Base-by-base conservation (phyloP, 2,797 vertebrate genomes). In the Enteromius thamalakanensis region DNA sequence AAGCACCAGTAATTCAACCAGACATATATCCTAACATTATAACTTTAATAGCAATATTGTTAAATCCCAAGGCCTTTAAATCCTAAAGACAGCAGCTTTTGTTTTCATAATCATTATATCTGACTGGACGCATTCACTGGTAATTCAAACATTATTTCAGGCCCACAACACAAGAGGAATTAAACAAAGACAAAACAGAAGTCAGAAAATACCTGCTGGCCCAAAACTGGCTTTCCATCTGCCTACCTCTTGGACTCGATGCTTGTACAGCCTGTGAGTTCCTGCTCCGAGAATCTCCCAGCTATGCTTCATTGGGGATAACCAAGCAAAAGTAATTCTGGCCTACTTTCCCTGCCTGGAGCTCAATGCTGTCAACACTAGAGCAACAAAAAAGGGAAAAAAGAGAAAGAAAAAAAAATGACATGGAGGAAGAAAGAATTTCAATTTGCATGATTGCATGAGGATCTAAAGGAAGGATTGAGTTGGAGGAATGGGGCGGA, bases 311-410 rank as follows among this genome's bases (percentile, higher is more conserved):
- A 94, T 91, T 94, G 91, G 91, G 93, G 91, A 94, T 93, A 94
- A 94, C 93, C 91, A 92, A 93, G 93, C 92, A 94, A 93, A 92
- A 93, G 93, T 92, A 93, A 94, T 94, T 91, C 91, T 94, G 94
- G 92, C 93, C 94, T 94, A 93, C 90, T 93, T 94, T 92, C 90
- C 84, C 90, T 90, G 92, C 93, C 92, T 81, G 87, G 85, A 93
- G 94, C 92, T 37, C 80, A 89, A 85, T 84, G 87, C 86, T 87
- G 76, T 91, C 89, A 89, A 84, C 87, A 89, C 90, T 58, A 87
- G 84, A 89, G 84, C 84, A 85, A 32, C 60, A 80, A 92, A 89
- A 89, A 47, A 53, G 29, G 70, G 80, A 79, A 10, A 26, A 51
- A 65, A 40, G 62, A n/a, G 49, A 85, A 15, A 49, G 42, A 23